These are phyloP conservation scores for Oenanthe melanoleuca DNA, from an alignment of 2,113 vertebrate genomes.

Conservation along the genomic window DNA sequence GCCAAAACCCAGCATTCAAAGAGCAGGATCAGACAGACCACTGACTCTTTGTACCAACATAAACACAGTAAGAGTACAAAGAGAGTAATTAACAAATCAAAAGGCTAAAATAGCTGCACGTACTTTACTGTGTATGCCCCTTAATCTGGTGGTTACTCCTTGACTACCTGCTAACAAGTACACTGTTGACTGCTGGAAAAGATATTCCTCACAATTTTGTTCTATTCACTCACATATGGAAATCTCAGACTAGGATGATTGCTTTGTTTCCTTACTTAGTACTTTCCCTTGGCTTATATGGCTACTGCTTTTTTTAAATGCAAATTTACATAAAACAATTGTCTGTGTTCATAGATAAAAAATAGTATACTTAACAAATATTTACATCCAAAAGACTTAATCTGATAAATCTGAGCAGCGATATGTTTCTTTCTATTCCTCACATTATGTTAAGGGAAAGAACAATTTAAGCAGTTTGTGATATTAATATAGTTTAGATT, in stretches of 20 bases:
- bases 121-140: not conserved
- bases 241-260: not conserved
- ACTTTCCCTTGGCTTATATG: not conserved
- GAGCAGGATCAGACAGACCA: not conserved
- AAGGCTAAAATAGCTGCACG: not conserved
- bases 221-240: not conserved
- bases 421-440: not conserved
- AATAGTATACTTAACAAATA: not conserved
- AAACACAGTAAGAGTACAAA: not conserved
- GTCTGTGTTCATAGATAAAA: not conserved
- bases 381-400: not conserved
- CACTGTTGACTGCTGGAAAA: not conserved
- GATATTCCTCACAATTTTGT: not conserved
- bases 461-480: not conserved
- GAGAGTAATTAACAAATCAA: not conserved
- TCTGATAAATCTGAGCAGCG: not conserved
- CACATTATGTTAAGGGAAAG: not conserved
- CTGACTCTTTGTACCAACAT: not conserved
- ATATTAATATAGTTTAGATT: not conserved
- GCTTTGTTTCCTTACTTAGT: not conserved
- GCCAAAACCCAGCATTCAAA: not conserved
- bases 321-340: not conserved
- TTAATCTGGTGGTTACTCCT: not conserved
- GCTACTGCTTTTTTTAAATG: not conserved
- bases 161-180: not conserved